Conservation (phyloP, 2,888 invertebrate species). For the Andrena marginata region DNA sequence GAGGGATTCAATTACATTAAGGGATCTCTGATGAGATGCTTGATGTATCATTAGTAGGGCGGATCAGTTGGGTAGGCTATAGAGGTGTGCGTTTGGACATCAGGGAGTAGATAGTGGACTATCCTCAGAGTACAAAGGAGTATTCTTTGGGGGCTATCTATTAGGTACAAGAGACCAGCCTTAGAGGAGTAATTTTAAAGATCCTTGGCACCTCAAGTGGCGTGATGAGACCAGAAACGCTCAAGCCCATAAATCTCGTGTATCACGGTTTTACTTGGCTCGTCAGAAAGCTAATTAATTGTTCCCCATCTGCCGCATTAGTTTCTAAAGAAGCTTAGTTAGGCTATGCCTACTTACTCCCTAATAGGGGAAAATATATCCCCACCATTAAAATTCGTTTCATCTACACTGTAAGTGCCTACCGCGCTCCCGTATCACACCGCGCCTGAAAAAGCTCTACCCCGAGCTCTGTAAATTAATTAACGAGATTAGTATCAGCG, state of each 20-base stretch:
- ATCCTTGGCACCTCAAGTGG: too few species aligned
- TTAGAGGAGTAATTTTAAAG: neutral
- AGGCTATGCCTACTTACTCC: too few species aligned
- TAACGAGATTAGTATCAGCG: conserved; percentile 12
- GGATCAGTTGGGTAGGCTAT: neutral
- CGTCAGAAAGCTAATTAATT: neutral
- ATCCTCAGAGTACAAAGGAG: neutral
- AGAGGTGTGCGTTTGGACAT: neutral
- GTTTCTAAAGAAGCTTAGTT: too few species aligned
- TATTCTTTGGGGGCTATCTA: neutral
- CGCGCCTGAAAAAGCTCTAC: neutral
- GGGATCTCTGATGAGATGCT: neutral
- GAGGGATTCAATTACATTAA: neutral
- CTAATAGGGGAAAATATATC: too few species aligned
- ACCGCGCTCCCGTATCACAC: neutral
- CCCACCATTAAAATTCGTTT: too few species aligned
- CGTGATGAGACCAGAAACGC: too few species aligned
- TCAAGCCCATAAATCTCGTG: neutral
- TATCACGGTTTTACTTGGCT: neutral
- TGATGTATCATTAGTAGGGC: neutral
- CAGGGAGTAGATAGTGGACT: neutral
- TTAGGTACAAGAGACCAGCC: neutral
- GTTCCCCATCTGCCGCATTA: too few species aligned
- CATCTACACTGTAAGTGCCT: too few species aligned
- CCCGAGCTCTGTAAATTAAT: conserved; percentile 7